Conservation (phyloP, 2,113 vertebrate species). For the Galemys pyrenaicus region DNA sequence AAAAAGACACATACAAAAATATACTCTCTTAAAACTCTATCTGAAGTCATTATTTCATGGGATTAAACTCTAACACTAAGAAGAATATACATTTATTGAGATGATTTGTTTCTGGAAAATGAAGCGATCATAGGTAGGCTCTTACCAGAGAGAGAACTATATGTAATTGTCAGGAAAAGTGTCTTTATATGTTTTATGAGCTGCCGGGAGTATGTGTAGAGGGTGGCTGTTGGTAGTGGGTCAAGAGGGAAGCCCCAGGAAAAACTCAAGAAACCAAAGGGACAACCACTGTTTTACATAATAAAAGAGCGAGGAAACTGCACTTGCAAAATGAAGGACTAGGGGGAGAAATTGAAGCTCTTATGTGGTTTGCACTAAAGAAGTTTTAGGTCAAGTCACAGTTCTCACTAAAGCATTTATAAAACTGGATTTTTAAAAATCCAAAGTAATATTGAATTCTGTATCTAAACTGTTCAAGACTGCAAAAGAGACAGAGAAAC, state of each 20-base stretch:
- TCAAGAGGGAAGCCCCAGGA: background rate
- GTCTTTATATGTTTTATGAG: background rate
- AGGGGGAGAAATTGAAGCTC: background rate
- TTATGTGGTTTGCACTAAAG: background rate
- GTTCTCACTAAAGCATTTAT: background rate
- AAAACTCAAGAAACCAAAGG: background rate
- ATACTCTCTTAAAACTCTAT: background rate
- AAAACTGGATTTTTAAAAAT: background rate
- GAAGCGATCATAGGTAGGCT: background rate
- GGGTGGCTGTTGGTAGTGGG: background rate
- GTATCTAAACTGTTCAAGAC: background rate
- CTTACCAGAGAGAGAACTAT: background rate
- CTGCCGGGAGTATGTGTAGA: background rate
- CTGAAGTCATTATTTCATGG: background rate
- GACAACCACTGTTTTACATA: background rate
- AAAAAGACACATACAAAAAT: background rate
- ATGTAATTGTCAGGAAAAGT: background rate
- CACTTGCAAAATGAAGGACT: background rate
- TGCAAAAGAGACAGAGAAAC: background rate
- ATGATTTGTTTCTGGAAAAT: background rate
- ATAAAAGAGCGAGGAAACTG: background rate
- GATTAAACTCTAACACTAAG: background rate
- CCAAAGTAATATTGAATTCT: background rate
- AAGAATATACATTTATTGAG: background rate
- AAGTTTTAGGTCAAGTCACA: background rate